Conservation (phyloP, 2,113 vertebrate genomes). For the Microtus pennsylvanicus region DNA sequence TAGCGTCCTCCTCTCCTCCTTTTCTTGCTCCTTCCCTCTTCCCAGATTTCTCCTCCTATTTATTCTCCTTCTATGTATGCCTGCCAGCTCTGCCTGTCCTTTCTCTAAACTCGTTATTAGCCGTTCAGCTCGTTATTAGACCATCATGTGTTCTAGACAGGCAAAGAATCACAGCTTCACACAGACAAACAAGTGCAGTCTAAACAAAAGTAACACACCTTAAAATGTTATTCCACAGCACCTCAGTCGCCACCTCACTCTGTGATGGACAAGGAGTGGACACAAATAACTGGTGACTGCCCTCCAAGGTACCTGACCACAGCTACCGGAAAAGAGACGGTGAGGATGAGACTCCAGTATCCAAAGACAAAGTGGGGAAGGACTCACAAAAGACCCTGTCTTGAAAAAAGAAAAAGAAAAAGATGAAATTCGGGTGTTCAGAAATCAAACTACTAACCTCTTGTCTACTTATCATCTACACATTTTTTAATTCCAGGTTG, state of each 20-base stretch:
- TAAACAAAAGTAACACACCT: too few species aligned
- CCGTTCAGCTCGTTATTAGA: too few species aligned
- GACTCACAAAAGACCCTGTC: not conserved
- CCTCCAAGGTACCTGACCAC: not conserved
- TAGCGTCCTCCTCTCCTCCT: too few species aligned
- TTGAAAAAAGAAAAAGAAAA: not conserved
- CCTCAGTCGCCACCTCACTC: not conserved
- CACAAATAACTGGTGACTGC: not conserved
- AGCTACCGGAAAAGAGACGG: not conserved
- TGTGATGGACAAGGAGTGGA: not conserved
- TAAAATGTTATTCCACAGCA: too few species aligned
- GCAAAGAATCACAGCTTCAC: too few species aligned
- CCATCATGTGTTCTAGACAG: too few species aligned
- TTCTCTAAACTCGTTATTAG: too few species aligned
- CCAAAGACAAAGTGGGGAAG: not conserved
- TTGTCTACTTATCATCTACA: not conserved
- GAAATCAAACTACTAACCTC: not conserved
- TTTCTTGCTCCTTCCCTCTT: too few species aligned
- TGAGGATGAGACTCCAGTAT: not conserved
- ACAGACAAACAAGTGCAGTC: too few species aligned
- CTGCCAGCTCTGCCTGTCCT: too few species aligned
- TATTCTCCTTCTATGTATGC: too few species aligned
- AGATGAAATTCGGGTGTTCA: not conserved
- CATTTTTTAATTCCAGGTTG: conserved; percentile 26
- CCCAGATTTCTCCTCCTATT: too few species aligned